These are phyloP conservation scores for Leucoptera coffeella DNA, from an alignment of 2,888 invertebrate genomes.

Conservation along the genomic window DNA sequence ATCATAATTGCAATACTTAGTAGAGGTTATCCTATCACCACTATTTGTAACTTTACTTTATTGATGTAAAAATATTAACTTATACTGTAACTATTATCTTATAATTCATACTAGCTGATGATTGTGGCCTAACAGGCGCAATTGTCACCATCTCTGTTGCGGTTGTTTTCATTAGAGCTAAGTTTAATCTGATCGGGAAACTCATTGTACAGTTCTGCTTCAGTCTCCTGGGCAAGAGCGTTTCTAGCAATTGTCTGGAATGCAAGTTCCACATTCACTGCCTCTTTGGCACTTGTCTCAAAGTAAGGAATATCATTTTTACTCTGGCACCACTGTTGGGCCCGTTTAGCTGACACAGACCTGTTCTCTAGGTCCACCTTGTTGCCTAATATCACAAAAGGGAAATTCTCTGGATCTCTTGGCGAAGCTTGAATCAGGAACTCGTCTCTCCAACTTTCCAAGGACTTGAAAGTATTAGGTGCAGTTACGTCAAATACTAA, in stretches of 20 bases:
- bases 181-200: conserved; percentile 96
- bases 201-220: conserved; percentile 93
- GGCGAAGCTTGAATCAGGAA: conserved; percentile 95
- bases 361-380: conserved; percentile 92
- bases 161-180: conserved; percentile 65
- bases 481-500: conserved; percentile 98
- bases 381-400: conserved; percentile 97
- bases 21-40: too few species aligned
- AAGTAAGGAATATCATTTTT: conserved; percentile 99
- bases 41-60: too few species aligned
- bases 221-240: conserved; percentile 88
- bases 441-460: conserved; percentile 99
- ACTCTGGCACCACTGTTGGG: conserved; percentile 98
- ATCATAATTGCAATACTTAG: too few species aligned
- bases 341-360: conserved; percentile 81
- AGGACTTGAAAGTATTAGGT: conserved; percentile 95
- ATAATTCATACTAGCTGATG: too few species aligned
- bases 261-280: conserved; percentile 97
- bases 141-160: conserved; percentile 66
- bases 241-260: conserved; percentile 98
- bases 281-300: conserved; percentile 99
- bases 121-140: conserved; percentile 71
- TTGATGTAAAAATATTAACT: too few species aligned
- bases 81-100: too few species aligned
- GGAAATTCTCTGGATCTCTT: conserved; percentile 97